Evolutionary conservation across 2,888 invertebrate species (phyloP).

Genomic region (Nephrotoma guestfalica): DNA sequence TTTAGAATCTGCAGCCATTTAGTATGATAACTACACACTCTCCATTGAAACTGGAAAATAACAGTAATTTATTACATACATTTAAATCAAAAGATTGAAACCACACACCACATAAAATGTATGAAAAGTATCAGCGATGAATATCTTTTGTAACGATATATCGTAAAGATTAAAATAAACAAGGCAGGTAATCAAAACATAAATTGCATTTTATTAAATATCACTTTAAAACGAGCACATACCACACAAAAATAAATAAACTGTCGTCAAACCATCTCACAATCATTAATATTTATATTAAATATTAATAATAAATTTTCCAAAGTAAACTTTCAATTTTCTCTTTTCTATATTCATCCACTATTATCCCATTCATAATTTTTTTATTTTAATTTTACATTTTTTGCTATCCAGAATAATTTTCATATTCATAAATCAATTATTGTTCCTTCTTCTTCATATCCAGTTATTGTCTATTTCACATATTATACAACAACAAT

Average conservation of each 20-base stretch:
- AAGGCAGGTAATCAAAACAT: background rate
- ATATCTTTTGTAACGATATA: background rate
- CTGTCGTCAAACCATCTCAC: background rate
- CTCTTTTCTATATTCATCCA: background rate
- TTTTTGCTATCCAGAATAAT: background rate
- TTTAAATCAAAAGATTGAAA: too few species aligned
- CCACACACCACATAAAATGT: background rate
- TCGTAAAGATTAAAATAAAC: background rate
- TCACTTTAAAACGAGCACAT: background rate
- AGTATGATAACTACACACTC: too few species aligned
- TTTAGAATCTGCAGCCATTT: too few species aligned
- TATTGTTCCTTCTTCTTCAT: background rate
- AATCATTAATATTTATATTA: background rate
- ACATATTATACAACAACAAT: background rate
- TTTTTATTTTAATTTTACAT: background rate
- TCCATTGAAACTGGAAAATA: too few species aligned
- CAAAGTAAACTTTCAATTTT: background rate
- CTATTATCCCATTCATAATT: background rate
- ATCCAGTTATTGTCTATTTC: background rate
- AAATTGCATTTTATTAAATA: background rate
- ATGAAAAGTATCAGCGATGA: background rate
- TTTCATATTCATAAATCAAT: background rate
- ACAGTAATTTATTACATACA: too few species aligned
- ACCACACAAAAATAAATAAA: background rate
- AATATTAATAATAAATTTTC: background rate